Conservation (phyloP, 2,888 invertebrate genomes). For the Caenorhabditis wallacei region DNA sequence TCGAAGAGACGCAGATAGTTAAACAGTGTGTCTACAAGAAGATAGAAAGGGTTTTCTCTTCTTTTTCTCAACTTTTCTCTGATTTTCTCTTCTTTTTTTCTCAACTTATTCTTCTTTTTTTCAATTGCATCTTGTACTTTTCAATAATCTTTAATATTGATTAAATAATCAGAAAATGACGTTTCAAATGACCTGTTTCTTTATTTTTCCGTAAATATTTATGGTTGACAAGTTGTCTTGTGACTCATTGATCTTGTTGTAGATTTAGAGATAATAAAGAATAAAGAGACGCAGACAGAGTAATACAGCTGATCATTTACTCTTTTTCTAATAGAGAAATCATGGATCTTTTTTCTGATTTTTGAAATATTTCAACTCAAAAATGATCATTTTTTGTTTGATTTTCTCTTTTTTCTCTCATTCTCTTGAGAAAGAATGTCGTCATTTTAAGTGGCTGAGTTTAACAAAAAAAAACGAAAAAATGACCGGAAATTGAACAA, state of each 20-base stretch:
- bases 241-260: conserved; percentile 45
- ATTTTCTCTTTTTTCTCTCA: neutral
- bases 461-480: neutral
- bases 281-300: conserved; percentile 16
- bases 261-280: conserved; percentile 1
- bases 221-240: conserved; percentile 28
- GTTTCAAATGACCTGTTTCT: conserved; percentile 22
- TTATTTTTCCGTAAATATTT: conserved; percentile 38
- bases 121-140: conserved; percentile 23
- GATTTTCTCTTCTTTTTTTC: conserved; percentile 24
- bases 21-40: conserved; percentile 44
- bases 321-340: neutral
- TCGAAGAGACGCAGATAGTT: conserved; percentile 10
- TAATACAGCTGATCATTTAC: conserved; percentile 32
- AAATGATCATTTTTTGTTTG: neutral
- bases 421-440: neutral
- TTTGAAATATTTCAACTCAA: neutral
- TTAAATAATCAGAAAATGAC: conserved; percentile 4
- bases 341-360: conserved; percentile 11
- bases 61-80: conserved; percentile 29
- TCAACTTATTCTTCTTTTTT: neutral
- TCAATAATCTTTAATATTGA: conserved; percentile 14
- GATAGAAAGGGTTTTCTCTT: conserved; percentile 16
- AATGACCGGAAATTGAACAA: no score
- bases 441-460: neutral